Conservation (phyloP, 2,113 vertebrate species). For the Marmota flaviventris region DNA sequence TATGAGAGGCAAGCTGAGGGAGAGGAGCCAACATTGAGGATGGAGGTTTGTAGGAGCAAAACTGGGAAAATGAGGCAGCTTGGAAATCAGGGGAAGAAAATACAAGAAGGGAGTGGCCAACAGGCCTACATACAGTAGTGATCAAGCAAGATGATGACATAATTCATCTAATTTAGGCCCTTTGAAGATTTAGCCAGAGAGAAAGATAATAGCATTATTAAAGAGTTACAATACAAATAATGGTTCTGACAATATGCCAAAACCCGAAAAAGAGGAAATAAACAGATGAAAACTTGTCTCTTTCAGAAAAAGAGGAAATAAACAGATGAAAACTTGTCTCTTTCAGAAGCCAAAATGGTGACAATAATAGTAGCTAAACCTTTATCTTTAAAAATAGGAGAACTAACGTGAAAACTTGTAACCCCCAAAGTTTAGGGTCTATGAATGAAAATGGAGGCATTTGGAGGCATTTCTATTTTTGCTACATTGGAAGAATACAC, state of each 20-base stretch:
- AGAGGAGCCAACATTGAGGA: background rate
- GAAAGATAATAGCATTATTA: background rate
- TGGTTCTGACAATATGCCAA: background rate
- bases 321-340: background rate
- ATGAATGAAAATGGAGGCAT: background rate
- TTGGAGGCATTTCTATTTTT: background rate
- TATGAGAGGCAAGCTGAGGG: background rate
- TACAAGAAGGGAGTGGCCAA: background rate
- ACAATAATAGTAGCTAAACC: background rate
- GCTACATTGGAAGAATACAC: background rate
- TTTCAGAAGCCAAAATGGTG: constrained; percentile 22
- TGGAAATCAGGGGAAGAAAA: background rate
- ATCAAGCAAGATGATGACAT: background rate
- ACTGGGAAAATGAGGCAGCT: background rate
- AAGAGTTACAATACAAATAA: background rate
- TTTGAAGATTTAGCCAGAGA: constrained; percentile 3
- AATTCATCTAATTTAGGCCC: background rate
- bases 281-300: background rate
- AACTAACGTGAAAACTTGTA: background rate
- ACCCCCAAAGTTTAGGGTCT: background rate
- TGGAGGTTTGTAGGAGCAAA: background rate
- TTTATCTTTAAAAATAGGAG: constrained; percentile 30
- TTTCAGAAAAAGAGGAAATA: constrained; percentile 8
- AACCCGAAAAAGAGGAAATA: background rate
- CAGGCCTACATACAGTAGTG: background rate